Percentiles rank a stretch among this genome's conserved stretches.
Evolutionary conservation across 2,888 invertebrate species (phyloP).

Genomic region (Biston stratarius): DNA sequence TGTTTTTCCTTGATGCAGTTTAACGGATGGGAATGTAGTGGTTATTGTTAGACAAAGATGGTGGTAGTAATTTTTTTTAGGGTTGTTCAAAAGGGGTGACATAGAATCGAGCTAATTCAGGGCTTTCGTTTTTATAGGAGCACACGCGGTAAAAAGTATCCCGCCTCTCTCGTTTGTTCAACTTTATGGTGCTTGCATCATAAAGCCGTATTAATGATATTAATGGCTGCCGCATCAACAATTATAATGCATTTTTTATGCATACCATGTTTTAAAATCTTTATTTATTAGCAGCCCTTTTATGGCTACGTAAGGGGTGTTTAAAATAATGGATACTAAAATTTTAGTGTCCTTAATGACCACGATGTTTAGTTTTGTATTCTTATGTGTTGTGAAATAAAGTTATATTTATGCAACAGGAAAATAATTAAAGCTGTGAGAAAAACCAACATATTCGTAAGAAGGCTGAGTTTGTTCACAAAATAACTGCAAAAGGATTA

Average conservation of each 20-base stretch:
- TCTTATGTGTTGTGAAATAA: constrained; percentile 7
- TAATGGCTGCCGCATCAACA: constrained; percentile 79
- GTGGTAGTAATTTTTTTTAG: constrained; percentile 83
- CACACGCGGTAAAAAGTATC: constrained; percentile 84
- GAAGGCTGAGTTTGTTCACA: constrained; percentile 59
- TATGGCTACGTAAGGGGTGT: constrained; percentile 45
- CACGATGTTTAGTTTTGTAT: constrained; percentile 24
- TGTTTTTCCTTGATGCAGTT: constrained; percentile 86
- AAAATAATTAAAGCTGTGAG: constrained; percentile 23
- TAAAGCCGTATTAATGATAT: constrained; percentile 82
- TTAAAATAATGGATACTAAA: constrained; percentile 45
- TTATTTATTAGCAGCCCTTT: constrained; percentile 59
- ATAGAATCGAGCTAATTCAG: constrained; percentile 86
- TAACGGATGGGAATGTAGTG: constrained; percentile 86
- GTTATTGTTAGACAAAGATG: constrained; percentile 86
- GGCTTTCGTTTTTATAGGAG: constrained; percentile 84
- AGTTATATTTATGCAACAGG: constrained; percentile 2
- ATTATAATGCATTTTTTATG: constrained; percentile 67
- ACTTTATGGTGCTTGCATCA: constrained; percentile 80
- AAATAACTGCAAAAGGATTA: constrained; percentile 77
- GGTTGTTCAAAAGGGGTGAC: constrained; percentile 86
- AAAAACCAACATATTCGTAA: constrained; percentile 51
- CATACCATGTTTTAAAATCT: constrained; percentile 67
- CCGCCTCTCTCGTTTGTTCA: constrained; percentile 86
- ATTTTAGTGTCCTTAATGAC: constrained; percentile 32